These are phyloP conservation scores for Chelon auratus DNA, from an alignment of 2,797 vertebrate species.

Conservation along the genomic window DNA sequence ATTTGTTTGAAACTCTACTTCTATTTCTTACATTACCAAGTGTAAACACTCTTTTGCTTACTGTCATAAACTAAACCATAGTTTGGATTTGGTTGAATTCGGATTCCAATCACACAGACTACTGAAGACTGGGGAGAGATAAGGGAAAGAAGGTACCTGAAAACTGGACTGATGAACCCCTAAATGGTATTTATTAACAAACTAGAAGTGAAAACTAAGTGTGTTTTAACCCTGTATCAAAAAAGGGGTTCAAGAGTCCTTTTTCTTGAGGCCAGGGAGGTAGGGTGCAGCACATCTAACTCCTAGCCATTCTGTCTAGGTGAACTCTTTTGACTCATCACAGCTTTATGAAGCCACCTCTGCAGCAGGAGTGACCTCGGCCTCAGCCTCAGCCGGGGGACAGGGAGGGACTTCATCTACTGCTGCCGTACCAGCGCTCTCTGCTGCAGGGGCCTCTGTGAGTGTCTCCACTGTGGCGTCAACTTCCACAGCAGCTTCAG, in stretches of 20 bases:
- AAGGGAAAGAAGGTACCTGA: conserved; percentile 25
- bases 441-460: conserved; percentile 56
- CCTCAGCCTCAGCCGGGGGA: conserved; percentile 51
- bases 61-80: conserved; percentile 27
- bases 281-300: conserved; percentile 46
- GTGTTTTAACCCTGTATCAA: not conserved
- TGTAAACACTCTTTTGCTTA: conserved; percentile 13
- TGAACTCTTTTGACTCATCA: conserved; percentile 28
- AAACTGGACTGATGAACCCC: conserved; percentile 65
- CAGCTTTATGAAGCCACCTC: conserved; percentile 64
- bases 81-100: conserved; percentile 19
- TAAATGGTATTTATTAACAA: not conserved
- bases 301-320: conserved; percentile 31
- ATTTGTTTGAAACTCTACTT: conserved; percentile 17
- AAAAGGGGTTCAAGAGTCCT: conserved; percentile 50
- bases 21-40: conserved; percentile 13
- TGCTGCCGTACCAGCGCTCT: conserved; percentile 68
- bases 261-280: conserved; percentile 34
- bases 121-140: conserved; percentile 29
- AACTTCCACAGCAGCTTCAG: conserved; percentile 10
- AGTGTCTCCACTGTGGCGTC: conserved; percentile 5
- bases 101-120: conserved; percentile 42
- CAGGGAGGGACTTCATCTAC: conserved; percentile 60
- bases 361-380: conserved; percentile 53
- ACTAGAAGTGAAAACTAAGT: conserved; percentile 3